phyloP scores from a whole-genome alignment of 2,888 invertebrate genomes.

The Poecilobothrus nobilitatus region DNA sequence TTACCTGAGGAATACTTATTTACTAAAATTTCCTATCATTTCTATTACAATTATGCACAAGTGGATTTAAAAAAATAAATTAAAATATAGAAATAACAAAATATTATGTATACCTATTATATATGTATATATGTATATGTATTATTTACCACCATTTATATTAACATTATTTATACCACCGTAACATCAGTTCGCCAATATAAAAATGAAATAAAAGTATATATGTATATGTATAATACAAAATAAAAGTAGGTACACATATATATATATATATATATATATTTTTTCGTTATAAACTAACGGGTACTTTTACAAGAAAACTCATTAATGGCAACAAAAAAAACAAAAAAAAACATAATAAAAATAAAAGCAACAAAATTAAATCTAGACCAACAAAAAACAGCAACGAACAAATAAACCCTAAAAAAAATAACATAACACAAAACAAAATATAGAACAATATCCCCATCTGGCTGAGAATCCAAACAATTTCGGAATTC shows the following conservation, averaged over 20 bases:
- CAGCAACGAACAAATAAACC: background rate
- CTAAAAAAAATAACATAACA: too few species aligned
- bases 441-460: background rate
- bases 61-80: background rate
- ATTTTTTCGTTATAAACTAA: too few species aligned
- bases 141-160: too few species aligned
- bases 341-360: background rate
- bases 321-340: background rate
- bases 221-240: background rate
- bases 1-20: background rate
- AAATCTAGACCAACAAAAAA: background rate
- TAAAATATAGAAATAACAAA: too few species aligned
- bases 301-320: background rate
- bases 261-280: too few species aligned
- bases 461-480: background rate
- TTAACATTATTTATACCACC: too few species aligned
- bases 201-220: background rate
- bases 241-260: background rate
- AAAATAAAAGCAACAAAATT: background rate
- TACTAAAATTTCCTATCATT: background rate
- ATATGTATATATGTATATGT: too few species aligned
- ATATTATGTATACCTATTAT: too few species aligned
- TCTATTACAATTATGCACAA: background rate
- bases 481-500: too few species aligned
- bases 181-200: background rate